Evolutionary conservation across 1,140 invertebrate species (phyloP), one percentile per base, ranked within the genome.

Genomic region (Drosophila ficusphila): DNA sequence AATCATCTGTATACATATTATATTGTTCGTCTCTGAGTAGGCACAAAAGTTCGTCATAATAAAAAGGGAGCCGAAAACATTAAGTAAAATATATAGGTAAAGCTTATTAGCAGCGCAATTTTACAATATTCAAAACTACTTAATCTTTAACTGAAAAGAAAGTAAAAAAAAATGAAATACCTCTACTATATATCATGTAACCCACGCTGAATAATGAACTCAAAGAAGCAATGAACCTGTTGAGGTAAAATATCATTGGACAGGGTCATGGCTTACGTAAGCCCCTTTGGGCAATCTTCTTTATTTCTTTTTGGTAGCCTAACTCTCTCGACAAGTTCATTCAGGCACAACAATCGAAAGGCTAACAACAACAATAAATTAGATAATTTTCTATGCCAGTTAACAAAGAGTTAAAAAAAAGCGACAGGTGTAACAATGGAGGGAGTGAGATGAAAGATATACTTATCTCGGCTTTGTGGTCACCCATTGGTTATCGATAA

Each of bases 281-380:
- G 11, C 8, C 33, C 52, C 60, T 31, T n/a, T 31, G 27, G 36
- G 39, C 42, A 48, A 16, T 60, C 47, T 75, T 49, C 31, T 74
- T 56, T 56, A 48, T 54, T 73, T 64, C 58, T 56, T 74, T 54
- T 56, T 34, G 41, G 25, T 36, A 44, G 38, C 31, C 41, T 61
- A 71, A 71, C 31, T 85, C 49, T 82, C 79, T 79, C 79, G 72
- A 85, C 75, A 75, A 85, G 49, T 82, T 77, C 42, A 79, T 78
- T 74, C 46, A 73, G 38, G 51, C 52, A 62, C 54, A 73, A 75
- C 65, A 69, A 73, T 53, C 44, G 52, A 47, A 33, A 51, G 51
- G 44, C 33, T 41, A 31, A 46, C 38, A 33, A 18, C 33, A 46
- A 60, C 71, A 71, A 81, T 76, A 79, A 72, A 67, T 81, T 76